A percentile compares a stretch with the other conserved stretches of the same genome.
Evolutionary conservation across 2,888 invertebrate species (phyloP).

Genomic region (Capitulum mitella): DNA sequence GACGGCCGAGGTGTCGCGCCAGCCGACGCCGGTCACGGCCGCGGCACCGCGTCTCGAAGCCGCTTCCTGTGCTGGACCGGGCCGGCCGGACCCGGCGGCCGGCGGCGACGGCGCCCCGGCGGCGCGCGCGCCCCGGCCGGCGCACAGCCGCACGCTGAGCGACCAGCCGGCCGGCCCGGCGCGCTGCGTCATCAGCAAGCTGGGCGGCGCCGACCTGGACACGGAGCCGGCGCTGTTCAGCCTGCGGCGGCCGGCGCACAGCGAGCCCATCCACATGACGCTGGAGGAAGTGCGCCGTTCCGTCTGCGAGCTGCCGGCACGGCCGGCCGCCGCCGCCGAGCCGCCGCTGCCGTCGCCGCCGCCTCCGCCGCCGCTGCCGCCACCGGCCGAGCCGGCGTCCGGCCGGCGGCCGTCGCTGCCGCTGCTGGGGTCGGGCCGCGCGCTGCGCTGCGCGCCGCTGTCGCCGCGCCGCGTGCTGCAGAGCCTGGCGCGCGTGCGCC

Average conservation of each 20-base stretch:
- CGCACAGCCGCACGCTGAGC: conserved; percentile 4
- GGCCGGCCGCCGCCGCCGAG: not conserved
- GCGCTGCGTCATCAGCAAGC: conserved; percentile 10
- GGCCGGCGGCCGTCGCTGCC: conserved; percentile 22
- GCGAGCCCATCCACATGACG: conserved; percentile 34
- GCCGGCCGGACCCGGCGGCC: not conserved
- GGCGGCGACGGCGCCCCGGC: not conserved
- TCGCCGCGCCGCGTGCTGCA: conserved; percentile 25
- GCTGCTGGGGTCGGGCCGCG: not conserved
- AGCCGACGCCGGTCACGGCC: not conserved
- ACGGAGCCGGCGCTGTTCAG: conserved; percentile 20
- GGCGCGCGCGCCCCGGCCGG: not conserved
- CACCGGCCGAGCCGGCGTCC: not conserved
- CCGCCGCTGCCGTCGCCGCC: not conserved
- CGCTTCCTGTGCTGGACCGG: too few species aligned
- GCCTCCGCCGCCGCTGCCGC: conserved; percentile 24
- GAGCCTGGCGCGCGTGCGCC: conserved; percentile 10
- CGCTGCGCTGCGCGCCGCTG: conserved; percentile 15
- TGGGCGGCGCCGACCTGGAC: conserved; percentile 7
- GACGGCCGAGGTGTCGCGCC: not conserved
- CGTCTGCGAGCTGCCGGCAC: conserved; percentile 27
- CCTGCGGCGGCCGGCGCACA: not conserved
- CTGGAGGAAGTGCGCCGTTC: conserved; percentile 33
- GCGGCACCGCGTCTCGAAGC: not conserved
- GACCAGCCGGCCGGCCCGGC: not conserved